Evolutionary conservation across 2,888 invertebrate species (phyloP).

Genomic region (Tinea semifulvella): DNA sequence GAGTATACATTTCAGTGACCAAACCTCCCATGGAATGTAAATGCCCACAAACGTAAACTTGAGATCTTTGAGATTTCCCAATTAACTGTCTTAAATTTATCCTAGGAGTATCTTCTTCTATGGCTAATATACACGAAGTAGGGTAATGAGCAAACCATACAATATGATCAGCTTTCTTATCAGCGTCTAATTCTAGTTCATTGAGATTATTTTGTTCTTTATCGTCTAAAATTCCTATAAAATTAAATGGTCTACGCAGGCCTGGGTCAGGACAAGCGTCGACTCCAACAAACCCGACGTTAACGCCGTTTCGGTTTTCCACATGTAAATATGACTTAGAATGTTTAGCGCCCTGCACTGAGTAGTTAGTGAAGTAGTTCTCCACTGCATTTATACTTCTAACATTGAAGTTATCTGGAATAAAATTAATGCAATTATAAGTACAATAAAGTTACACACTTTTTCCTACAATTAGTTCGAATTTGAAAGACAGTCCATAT

Average conservation of each 20-base stretch:
- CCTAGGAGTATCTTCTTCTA: constrained; percentile 54
- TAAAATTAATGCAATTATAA: too few species aligned
- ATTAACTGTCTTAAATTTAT: constrained; percentile 65
- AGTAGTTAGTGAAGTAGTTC: constrained; percentile 82
- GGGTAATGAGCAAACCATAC: constrained; percentile 90
- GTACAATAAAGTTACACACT: too few species aligned
- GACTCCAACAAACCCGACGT: constrained; percentile 83
- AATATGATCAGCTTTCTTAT: constrained; percentile 48
- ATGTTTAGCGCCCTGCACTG: constrained; percentile 77
- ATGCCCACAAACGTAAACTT: constrained; percentile 90
- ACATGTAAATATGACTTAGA: constrained; percentile 77
- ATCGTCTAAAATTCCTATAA: constrained; percentile 77
- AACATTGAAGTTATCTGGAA: constrained; percentile 90
- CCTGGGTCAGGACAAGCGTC: constrained; percentile 91
- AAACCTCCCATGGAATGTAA: constrained; percentile 84
- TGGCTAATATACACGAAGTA: constrained; percentile 81
- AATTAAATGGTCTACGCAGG: constrained; percentile 88
- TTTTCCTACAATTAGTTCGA: too few species aligned
- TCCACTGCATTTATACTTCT: constrained; percentile 71
- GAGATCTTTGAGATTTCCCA: constrained; percentile 67
- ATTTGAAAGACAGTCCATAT: too few species aligned
- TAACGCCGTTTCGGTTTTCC: constrained; percentile 62
- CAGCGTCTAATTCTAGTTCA: constrained; percentile 64
- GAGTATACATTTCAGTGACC: constrained; percentile 85
- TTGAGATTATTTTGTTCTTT: constrained; percentile 67